Conservation (phyloP, 2,888 invertebrate genomes). For the Eledona agricola region DNA sequence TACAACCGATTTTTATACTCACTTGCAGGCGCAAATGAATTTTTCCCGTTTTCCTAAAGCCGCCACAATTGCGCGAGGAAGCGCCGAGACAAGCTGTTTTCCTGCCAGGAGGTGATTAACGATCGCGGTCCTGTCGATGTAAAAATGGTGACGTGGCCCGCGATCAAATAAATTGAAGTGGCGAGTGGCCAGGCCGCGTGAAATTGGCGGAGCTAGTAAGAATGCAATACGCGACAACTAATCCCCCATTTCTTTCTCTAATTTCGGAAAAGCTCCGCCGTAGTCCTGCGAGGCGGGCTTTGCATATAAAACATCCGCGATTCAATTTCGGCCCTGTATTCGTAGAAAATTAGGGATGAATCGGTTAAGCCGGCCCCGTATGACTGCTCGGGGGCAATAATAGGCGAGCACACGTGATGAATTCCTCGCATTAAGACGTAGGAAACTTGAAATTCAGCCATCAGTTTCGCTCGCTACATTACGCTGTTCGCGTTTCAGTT, state of each 20-base stretch:
- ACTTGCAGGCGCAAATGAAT: slow-evolving; percentile 27
- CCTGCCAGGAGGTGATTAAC: slow-evolving; percentile 24
- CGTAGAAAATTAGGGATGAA: slow-evolving; percentile 37
- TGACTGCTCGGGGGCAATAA: slow-evolving; percentile 45
- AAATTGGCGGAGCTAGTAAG: slow-evolving; percentile 59
- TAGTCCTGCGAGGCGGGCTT: slow-evolving; percentile 59
- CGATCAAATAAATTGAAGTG: slow-evolving; percentile 54
- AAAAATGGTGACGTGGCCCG: slow-evolving; percentile 27
- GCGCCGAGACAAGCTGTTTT: slow-evolving; percentile 13
- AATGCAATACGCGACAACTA: slow-evolving; percentile 59
- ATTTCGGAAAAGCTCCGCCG: slow-evolving; percentile 57
- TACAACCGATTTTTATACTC: slow-evolving; percentile 46
- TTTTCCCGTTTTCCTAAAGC: too few species aligned
- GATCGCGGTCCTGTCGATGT: slow-evolving; percentile 22
- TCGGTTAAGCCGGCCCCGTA: slow-evolving; percentile 30
- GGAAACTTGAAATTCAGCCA: slow-evolving; percentile 60
- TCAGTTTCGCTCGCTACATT: slow-evolving; percentile 60
- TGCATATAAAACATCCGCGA: slow-evolving; percentile 60
- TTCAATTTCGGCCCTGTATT: slow-evolving; percentile 54
- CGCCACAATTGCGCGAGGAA: too few species aligned
- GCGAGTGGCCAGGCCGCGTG: slow-evolving; percentile 58
- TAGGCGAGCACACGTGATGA: slow-evolving; percentile 56
- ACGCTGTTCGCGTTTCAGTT: slow-evolving; percentile 37
- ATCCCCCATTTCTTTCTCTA: slow-evolving; percentile 61
- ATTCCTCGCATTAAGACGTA: slow-evolving; percentile 59